A percentile compares a stretch with the other conserved stretches of the same genome.
Evolutionary conservation across 2,888 invertebrate genomes (phyloP).

Genomic region (Andrena camellia): DNA sequence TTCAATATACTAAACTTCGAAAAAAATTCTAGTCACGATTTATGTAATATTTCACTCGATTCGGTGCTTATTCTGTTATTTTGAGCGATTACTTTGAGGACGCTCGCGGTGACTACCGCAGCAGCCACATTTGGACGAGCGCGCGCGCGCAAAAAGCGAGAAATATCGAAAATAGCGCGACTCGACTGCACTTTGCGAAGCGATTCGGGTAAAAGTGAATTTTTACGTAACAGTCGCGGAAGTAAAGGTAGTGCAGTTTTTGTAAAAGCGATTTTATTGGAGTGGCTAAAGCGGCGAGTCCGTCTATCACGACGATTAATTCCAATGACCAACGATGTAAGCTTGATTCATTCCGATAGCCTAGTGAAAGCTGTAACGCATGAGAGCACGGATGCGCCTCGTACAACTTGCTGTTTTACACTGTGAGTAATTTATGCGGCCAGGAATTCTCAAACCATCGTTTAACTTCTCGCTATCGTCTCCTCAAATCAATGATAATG

Average conservation of each 20-base stretch:
- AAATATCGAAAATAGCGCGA: not conserved
- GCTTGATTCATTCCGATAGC: conserved; percentile 16
- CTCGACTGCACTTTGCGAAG: not conserved
- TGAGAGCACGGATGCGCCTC: conserved; percentile 28
- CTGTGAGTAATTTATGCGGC: conserved; percentile 12
- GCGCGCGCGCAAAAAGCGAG: not conserved
- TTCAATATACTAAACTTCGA: too few relatives aligned
- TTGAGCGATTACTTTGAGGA: too few relatives aligned
- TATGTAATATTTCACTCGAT: too few relatives aligned
- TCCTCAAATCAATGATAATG: not conserved
- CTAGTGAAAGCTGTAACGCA: conserved; percentile 40
- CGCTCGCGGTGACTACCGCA: too few relatives aligned
- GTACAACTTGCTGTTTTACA: not conserved
- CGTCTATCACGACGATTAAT: conserved; percentile 35
- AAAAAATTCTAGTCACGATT: too few relatives aligned
- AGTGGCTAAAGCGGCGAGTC: not conserved
- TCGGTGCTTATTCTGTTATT: too few relatives aligned
- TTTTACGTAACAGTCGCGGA: conserved; percentile 37
- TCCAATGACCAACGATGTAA: conserved; percentile 33
- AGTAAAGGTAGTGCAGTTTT: conserved; percentile 14
- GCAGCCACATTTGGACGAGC: too few relatives aligned
- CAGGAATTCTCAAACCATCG: not conserved
- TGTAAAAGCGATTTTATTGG: conserved; percentile 6
- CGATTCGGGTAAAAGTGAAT: conserved; percentile 19
- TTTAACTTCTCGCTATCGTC: not conserved